Conservation (phyloP, 1,140 invertebrate genomes). For the Lordiphosa mommai region DNA sequence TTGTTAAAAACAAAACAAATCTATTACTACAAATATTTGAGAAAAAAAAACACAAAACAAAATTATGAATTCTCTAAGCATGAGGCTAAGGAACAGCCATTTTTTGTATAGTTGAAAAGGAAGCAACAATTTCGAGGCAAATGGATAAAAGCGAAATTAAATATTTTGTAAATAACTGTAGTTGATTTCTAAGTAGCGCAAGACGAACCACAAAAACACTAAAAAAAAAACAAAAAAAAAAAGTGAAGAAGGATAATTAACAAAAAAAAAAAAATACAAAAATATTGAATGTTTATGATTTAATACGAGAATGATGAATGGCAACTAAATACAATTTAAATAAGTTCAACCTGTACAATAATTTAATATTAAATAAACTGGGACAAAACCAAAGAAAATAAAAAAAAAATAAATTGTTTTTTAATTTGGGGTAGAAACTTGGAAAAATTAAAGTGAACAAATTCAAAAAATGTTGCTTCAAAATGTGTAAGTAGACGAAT, state of each 20-base stretch:
- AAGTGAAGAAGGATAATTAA: not conserved
- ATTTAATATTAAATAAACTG: constrained; percentile 75
- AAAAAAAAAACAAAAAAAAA: constrained; percentile 5
- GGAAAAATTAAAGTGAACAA: too few species aligned
- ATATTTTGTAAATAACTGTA: constrained; percentile 73
- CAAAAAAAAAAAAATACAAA: constrained; percentile 7
- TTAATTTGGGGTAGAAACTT: too few species aligned
- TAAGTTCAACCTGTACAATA: constrained; percentile 78
- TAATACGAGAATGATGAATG: constrained; percentile 47
- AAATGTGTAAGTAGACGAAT: too few species aligned
- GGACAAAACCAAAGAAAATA: constrained; percentile 46
- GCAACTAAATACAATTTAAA: constrained; percentile 75
- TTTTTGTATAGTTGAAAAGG: constrained; percentile 71
- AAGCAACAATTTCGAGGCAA: constrained; percentile 11
- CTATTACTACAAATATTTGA: constrained; percentile 51
- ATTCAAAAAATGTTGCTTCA: too few species aligned
- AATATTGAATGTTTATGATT: constrained; percentile 69
- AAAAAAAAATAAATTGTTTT: not conserved
- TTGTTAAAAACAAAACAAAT: constrained; percentile 77
- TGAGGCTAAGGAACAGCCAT: constrained; percentile 46
- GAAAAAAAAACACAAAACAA: constrained; percentile 19
- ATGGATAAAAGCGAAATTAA: constrained; percentile 20
- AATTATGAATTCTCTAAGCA: constrained; percentile 42
- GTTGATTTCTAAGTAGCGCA: constrained; percentile 77
- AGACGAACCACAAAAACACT: constrained; percentile 22